phyloP scores from a whole-genome alignment of 2,113 vertebrate species.

The Pedetes capensis region DNA sequence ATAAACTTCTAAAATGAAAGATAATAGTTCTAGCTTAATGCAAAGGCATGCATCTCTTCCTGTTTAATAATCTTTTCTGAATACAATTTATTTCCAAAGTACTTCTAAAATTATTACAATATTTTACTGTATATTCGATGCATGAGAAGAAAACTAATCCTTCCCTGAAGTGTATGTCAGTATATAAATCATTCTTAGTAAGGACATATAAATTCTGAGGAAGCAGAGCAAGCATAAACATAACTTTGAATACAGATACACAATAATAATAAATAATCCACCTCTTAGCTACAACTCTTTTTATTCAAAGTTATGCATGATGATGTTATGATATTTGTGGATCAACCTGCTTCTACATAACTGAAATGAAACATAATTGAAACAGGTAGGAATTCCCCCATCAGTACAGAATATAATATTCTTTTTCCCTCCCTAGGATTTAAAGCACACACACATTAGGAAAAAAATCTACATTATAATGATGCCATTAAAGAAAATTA shows the following conservation, averaged over 20 bases:
- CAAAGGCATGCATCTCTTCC: background rate
- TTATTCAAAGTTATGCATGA: conserved; percentile 1
- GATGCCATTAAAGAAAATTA: background rate
- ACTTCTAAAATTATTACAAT: background rate
- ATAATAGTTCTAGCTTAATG: background rate
- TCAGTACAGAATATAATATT: background rate
- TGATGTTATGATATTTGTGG: background rate
- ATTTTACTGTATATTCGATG: conserved; percentile 34
- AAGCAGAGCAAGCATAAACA: background rate
- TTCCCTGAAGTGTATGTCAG: conserved; percentile 21
- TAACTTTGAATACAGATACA: conserved; percentile 36
- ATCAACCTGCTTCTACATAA: background rate
- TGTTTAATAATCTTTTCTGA: conserved; percentile 45
- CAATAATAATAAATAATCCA: conserved; percentile 43
- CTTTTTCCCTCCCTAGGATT: background rate
- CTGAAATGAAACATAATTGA: background rate
- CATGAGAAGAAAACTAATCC: background rate
- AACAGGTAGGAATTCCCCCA: background rate
- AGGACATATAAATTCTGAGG: conserved; percentile 23
- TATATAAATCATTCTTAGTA: conserved; percentile 53
- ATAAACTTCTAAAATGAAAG: conserved; percentile 23
- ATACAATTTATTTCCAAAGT: conserved; percentile 26
- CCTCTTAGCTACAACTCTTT: background rate
- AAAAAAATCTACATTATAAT: background rate
- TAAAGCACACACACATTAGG: background rate